phyloP scores from a whole-genome alignment of 2,113 vertebrate genomes.

The Platysteira castanea region DNA sequence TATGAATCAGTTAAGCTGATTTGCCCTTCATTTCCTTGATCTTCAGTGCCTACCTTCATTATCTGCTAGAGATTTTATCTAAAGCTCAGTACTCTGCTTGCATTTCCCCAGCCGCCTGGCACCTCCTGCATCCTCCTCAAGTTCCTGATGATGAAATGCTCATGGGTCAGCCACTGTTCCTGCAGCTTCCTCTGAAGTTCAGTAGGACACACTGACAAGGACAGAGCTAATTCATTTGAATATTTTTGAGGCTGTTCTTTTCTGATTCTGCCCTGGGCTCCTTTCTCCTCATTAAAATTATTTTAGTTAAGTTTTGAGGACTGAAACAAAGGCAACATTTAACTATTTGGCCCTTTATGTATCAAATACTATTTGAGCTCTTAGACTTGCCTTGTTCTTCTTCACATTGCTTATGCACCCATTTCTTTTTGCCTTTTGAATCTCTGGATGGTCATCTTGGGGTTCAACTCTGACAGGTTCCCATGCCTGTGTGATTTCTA shows the following conservation, averaged over 20 bases:
- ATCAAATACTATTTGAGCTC: neutral
- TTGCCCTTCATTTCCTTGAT: neutral
- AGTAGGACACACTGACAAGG: constrained; percentile 25
- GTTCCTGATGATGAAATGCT: neutral
- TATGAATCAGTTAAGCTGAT: neutral
- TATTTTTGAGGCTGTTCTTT: constrained; percentile 11
- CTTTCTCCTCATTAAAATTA: constrained; percentile 54
- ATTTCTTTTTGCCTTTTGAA: neutral
- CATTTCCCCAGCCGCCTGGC: neutral
- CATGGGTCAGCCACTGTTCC: neutral
- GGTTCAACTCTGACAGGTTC: neutral
- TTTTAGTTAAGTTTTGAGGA: constrained; percentile 20
- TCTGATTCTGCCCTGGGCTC: constrained; percentile 15
- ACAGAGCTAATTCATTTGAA: neutral
- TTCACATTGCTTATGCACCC: neutral
- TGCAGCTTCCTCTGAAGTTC: constrained; percentile 38
- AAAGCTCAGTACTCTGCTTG: neutral
- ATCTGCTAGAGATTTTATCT: neutral
- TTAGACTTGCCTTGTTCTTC: neutral
- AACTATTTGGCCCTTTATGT: neutral
- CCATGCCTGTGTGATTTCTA: neutral
- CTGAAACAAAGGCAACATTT: constrained; percentile 26
- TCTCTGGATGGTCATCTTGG: neutral
- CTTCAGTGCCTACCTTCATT: neutral
- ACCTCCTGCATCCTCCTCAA: neutral